Base-by-base conservation (phyloP, 2,888 invertebrate species). In the Anoncus sp. region DNA sequence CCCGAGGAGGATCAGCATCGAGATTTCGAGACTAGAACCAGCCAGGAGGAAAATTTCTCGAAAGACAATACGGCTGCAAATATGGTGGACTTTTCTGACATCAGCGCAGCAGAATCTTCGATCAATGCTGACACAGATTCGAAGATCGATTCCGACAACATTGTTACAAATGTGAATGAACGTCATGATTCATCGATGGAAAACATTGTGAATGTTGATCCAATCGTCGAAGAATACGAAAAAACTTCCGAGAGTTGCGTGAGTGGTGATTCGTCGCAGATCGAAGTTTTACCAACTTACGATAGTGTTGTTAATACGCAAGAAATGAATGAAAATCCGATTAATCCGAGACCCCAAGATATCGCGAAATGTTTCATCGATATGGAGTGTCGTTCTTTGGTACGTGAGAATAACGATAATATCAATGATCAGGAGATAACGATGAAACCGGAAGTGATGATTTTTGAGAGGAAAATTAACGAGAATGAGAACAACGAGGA, bases 201-300 rank as follows among this genome's bases (percentile, higher is more conserved):
- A 3, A 60, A 14, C 35, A 27, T 70, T 22, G 65, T 66, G 5
- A 53, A 74, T 2, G 70, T 53, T 4, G 69, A 55, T 2, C 38
- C 27, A n/a, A n/a, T 60, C 3, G 22, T 74, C 59, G 65, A 70
- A 43, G 65, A 74, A 12, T 59, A 73, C 1, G 59, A 40, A 10
- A 63, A 51, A n/a, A 63, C 35, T 45, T 45, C 31, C 35, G 72
- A 63, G 16, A 60, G 43, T 43, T 74, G 65, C 43, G 14, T 4
- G 12, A 63, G 65, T 43, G 65, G 35, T 16, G 63, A 63, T 22
- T 45, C 59, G 4, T 71, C 76, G n/a, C 63, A 27, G 38, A 66
- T 60, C 60, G 62, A 67, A 22, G 38, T 62, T 10, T 51, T 43
- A 7, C 40, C 59, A 10, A 20, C 18, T 27, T 49, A 35, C 38